Conservation (phyloP, 2,888 invertebrate genomes). For the Epinotia nisella region DNA sequence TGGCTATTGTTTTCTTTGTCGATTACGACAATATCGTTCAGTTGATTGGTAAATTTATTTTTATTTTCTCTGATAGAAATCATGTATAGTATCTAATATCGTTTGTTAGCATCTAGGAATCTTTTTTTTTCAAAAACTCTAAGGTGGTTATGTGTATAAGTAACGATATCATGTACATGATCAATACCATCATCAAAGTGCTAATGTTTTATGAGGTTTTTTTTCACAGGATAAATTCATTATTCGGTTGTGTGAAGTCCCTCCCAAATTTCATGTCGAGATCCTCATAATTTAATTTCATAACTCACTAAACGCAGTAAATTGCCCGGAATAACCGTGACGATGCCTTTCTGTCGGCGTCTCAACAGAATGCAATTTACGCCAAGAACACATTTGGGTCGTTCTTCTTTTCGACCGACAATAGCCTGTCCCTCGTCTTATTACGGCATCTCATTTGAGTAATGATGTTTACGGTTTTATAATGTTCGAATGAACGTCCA, state of each 20-base stretch:
- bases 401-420: too few relatives aligned
- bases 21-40: constrained; percentile 15
- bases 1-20: constrained; percentile 38
- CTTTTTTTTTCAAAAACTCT: neutral
- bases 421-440: too few relatives aligned
- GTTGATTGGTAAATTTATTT: constrained; percentile 28
- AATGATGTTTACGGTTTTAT: too few relatives aligned
- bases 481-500: too few relatives aligned
- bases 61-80: constrained; percentile 41
- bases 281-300: constrained; percentile 46
- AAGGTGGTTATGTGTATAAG: neutral
- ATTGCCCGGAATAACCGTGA: constrained; percentile 52
- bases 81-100: constrained; percentile 16
- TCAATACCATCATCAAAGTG: neutral
- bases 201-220: neutral
- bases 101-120: constrained; percentile 1
- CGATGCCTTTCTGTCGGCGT: constrained; percentile 70
- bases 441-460: too few relatives aligned
- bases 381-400: constrained; percentile 78
- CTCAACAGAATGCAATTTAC: constrained; percentile 74
- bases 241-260: constrained; percentile 35
- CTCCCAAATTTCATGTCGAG: constrained; percentile 28
- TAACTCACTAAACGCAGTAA: constrained; percentile 50
- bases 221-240: neutral
- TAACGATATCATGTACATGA: neutral